Evolutionary conservation across 2,797 vertebrate species (phyloP), one percentile per base, ranked within the genome.

Genomic region (Phoebastria nigripes): DNA sequence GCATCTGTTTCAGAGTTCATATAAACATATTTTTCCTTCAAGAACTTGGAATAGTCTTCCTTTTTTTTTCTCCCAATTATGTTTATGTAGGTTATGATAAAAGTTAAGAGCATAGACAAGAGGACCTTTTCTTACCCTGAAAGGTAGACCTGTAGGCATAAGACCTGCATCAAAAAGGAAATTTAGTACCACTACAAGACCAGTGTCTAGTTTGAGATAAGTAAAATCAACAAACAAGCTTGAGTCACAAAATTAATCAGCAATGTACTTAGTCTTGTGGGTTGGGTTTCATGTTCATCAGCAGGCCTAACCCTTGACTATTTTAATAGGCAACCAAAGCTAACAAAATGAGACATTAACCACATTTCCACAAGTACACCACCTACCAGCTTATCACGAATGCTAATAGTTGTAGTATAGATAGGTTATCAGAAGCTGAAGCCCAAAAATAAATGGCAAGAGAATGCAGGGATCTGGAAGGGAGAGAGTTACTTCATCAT

Each of bases 71-170:
- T 33, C 31, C 54, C 19, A 56, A 1, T 37, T 89, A 21, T 12
- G 18, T 47, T 51, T 82, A 37, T 29, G 9, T 33, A 31, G 28
- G 3, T 77, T 82, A 19, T 49, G 18, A 12, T 77, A 54, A 37
- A 82, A 59, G 15, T 66, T 67, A 59, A 42, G 11, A 66, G 6
- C 31, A 13, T 2, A 47, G 24, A 47, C 5, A 63, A 63, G 33
- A 74, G 28, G 49, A n/a, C 6, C 13, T 44, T 46, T 62, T 8
- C 12, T 51, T 65, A 16, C 8, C 0, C 0, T 14, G 56, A 25
- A 69, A 82, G 4, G 6, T 29, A 33, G 17, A 37, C 10, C 6
- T 65, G 8, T 28, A 39, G 21, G 10, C 26, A 9, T 39, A 6
- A 80, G 35, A 62, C 20, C 6, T 85, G 20, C 3, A 33, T 73